phyloP scores from a whole-genome alignment of 2,888 invertebrate genomes.

The Philhelius pedissequus region DNA sequence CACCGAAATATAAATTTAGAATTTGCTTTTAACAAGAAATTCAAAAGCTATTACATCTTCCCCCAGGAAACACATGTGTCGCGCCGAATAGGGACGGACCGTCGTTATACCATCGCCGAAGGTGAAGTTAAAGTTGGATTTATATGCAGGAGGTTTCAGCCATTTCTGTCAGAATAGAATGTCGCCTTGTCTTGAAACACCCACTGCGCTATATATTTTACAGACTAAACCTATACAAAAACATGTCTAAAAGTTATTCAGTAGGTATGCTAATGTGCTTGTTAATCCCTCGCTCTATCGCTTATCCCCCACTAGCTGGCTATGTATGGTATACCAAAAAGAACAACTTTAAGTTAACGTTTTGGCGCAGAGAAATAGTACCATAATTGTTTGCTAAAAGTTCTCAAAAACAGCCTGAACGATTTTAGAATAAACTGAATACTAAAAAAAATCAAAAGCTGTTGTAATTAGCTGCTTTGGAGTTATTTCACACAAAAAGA shows the following conservation, averaged over 20 bases:
- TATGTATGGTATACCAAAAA: no score
- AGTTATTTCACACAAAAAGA: no score
- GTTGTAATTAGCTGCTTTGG: no score
- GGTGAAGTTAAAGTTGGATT: neutral
- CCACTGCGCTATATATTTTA: no score
- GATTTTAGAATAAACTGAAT: no score
- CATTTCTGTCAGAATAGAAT: neutral
- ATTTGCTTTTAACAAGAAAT: neutral
- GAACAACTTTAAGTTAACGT: no score
- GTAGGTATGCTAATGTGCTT: neutral
- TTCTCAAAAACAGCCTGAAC: no score
- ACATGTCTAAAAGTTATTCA: neutral
- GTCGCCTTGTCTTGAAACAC: neutral
- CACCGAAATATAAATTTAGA: conserved; percentile 4
- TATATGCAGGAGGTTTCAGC: neutral
- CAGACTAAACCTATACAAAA: no score
- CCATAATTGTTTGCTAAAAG: no score
- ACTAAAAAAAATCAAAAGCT: no score
- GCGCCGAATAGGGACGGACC: neutral
- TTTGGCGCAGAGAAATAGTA: no score
- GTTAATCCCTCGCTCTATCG: no score
- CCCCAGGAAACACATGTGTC: neutral
- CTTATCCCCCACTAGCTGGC: neutral
- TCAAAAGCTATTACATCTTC: neutral
- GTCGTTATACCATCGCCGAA: neutral